A percentile compares a stretch with the other conserved stretches of the same genome.
Evolutionary conservation across 2,113 vertebrate genomes (phyloP).

Genomic region (Smithornis capensis): DNA sequence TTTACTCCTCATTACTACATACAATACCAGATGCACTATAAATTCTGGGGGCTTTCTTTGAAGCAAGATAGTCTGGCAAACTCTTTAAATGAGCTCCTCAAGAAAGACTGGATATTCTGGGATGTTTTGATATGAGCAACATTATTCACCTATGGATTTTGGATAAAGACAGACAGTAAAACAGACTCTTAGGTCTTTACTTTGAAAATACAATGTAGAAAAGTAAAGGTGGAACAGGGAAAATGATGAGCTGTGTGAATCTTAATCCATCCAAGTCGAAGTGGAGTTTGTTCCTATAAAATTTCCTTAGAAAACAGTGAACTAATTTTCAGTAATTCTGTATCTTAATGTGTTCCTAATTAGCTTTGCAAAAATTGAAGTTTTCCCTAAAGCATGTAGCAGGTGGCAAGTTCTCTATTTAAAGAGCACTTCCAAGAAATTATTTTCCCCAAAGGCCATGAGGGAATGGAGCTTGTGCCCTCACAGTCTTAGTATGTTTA

Average conservation of each 20-base stretch:
- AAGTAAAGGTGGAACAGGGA: not conserved
- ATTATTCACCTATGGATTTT: not conserved
- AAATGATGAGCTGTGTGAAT: not conserved
- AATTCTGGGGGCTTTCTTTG: not conserved
- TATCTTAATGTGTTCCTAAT: not conserved
- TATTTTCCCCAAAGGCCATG: not conserved
- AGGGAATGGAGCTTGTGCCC: not conserved
- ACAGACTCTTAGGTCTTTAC: not conserved
- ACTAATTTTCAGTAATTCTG: not conserved
- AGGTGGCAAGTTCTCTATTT: not conserved
- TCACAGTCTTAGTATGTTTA: not conserved
- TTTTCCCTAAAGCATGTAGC: not conserved
- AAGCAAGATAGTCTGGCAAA: not conserved
- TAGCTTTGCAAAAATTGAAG: not conserved
- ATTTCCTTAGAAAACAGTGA: not conserved
- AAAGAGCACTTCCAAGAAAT: constrained; percentile 1
- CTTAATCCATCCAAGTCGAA: not conserved
- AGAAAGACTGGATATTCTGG: not conserved
- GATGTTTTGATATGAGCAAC: not conserved
- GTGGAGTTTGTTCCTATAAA: not conserved
- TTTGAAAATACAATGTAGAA: not conserved
- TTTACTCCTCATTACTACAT: not conserved
- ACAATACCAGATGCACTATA: not conserved
- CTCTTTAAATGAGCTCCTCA: not conserved
- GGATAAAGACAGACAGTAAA: not conserved